phyloP scores from a whole-genome alignment of 2,888 invertebrate genomes.

The Nasonia oneida region DNA sequence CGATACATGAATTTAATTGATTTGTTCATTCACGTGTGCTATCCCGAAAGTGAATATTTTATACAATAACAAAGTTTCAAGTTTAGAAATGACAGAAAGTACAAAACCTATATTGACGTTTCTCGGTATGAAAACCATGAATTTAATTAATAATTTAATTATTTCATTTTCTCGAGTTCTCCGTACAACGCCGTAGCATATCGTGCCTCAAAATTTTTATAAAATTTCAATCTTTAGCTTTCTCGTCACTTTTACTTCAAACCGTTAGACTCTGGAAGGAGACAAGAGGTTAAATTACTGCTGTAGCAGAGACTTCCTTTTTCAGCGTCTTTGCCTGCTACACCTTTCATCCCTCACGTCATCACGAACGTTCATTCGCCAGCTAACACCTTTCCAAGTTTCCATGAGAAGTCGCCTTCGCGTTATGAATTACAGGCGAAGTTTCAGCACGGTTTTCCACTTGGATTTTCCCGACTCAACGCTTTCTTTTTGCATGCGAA shows the following conservation, averaged over 20 bases:
- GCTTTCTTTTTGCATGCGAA: constrained; percentile 39
- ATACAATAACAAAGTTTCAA: no score
- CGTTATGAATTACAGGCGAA: constrained; percentile 68
- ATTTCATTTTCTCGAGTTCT: not conserved
- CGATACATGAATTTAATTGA: not conserved
- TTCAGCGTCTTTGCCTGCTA: constrained; percentile 44
- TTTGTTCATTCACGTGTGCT: not conserved
- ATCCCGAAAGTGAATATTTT: not conserved
- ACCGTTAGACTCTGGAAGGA: constrained; percentile 43
- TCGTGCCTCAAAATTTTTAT: constrained; percentile 44
- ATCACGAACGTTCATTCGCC: constrained; percentile 59
- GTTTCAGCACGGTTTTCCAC: constrained; percentile 63
- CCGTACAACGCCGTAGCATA: no score
- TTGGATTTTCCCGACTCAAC: constrained; percentile 50
- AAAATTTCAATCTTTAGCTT: constrained; percentile 49
- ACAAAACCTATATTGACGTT: not conserved
- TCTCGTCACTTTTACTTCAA: constrained; percentile 37
- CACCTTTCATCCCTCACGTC: constrained; percentile 60
- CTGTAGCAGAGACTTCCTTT: constrained; percentile 57
- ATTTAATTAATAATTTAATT: no score
- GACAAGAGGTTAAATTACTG: constrained; percentile 60
- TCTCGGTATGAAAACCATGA: not conserved
- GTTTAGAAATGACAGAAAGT: no score
- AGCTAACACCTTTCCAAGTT: constrained; percentile 61
- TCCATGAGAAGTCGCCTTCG: constrained; percentile 62